A percentile compares a stretch with the other conserved stretches of the same genome.
Evolutionary conservation across 2,888 invertebrate species (phyloP).

Genomic region (Asteroscopus sphinx): DNA sequence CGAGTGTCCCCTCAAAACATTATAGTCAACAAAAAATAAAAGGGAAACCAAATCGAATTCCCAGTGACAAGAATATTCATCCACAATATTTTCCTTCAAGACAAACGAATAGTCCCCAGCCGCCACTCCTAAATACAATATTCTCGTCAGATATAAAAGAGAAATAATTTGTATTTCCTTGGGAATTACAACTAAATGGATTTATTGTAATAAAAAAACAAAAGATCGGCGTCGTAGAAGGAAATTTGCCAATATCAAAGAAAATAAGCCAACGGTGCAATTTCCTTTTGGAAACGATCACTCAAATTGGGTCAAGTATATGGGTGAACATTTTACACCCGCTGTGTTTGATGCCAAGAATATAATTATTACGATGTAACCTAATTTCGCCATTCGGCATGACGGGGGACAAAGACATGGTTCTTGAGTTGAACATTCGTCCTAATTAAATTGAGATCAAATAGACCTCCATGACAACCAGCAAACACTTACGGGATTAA

Average conservation of each 20-base stretch:
- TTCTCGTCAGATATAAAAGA: conserved; percentile 49
- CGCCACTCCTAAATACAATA: conserved; percentile 46
- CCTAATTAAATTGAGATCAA: conserved; percentile 30
- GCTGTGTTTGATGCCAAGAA: conserved; percentile 42
- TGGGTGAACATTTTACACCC: conserved; percentile 46
- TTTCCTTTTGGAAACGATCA: conserved; percentile 62
- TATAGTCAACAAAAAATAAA: conserved; percentile 31
- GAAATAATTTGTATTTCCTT: conserved; percentile 60
- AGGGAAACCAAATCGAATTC: conserved; percentile 44
- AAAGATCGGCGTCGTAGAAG: conserved; percentile 42
- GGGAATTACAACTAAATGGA: conserved; percentile 57
- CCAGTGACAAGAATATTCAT: conserved; percentile 41
- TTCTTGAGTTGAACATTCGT: conserved; percentile 32
- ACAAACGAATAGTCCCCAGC: conserved; percentile 45
- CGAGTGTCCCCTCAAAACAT: conserved; percentile 19
- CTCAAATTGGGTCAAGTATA: conserved; percentile 58
- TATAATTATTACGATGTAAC: conserved; percentile 51
- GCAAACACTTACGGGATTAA: conserved; percentile 11
- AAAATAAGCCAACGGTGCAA: conserved; percentile 58
- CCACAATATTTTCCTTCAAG: conserved; percentile 37
- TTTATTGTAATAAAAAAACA: conserved; percentile 58
- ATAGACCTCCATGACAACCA: conserved; percentile 10
- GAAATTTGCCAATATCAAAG: conserved; percentile 56
- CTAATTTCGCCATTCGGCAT: conserved; percentile 46
- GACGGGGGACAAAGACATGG: conserved; percentile 29